Conservation (phyloP, 2,113 vertebrate genomes). For the Tachysurus fulvidraco region DNA sequence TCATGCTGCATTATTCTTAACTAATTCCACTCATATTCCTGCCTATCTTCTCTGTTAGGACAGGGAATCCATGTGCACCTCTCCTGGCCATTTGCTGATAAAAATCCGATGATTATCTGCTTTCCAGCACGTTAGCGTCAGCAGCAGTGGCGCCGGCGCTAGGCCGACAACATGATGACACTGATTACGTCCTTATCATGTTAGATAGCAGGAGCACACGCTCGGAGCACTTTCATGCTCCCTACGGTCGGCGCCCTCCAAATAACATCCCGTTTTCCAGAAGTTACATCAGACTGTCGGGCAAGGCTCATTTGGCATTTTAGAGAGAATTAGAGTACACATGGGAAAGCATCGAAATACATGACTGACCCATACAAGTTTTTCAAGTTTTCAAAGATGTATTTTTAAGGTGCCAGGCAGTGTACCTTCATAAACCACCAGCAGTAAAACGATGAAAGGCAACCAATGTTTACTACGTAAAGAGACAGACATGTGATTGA, state of each 20-base stretch:
- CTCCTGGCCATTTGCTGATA: conserved; percentile 38
- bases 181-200: conserved; percentile 47
- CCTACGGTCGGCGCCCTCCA: conserved; percentile 22
- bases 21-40: neutral
- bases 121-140: conserved; percentile 17
- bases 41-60: neutral
- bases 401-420: neutral
- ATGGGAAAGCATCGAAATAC: conserved; percentile 2
- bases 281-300: conserved; percentile 42
- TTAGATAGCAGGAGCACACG: conserved; percentile 41
- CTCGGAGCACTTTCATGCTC: conserved; percentile 15
- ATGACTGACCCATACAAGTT: conserved; percentile 15
- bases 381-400: conserved; percentile 9
- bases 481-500: neutral
- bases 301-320: neutral
- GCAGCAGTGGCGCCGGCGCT: conserved; percentile 5
- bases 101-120: conserved; percentile 48
- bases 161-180: conserved; percentile 32
- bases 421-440: neutral
- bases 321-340: neutral
- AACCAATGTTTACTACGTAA: neutral
- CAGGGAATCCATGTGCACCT: neutral
- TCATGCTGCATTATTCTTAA: neutral
- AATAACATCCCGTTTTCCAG: conserved; percentile 25
- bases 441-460: neutral